These are phyloP conservation scores for Apolygus lucorum DNA, from an alignment of 1,140 invertebrate genomes.

Conservation along the genomic window DNA sequence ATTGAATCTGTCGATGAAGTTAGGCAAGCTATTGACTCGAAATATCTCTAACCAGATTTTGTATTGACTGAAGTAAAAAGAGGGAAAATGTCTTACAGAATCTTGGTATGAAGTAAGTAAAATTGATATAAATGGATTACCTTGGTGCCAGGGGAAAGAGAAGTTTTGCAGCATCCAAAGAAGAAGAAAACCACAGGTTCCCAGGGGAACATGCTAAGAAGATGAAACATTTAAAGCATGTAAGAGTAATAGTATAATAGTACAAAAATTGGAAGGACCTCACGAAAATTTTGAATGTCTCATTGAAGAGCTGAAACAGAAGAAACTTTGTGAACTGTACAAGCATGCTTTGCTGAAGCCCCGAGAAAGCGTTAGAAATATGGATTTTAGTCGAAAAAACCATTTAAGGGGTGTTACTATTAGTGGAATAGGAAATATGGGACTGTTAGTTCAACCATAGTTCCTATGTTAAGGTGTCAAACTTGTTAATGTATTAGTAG, in stretches of 20 bases:
- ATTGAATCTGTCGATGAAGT: too few species aligned
- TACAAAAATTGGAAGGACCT: too few species aligned
- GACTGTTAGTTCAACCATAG: conserved; percentile 16
- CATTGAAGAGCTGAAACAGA: conserved; percentile 17
- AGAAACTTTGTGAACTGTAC: conserved; percentile 17
- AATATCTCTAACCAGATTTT: too few species aligned
- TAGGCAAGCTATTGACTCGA: too few species aligned
- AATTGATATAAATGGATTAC: conserved; percentile 18
- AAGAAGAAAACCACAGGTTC: conserved; percentile 1
- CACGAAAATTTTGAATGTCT: too few species aligned
- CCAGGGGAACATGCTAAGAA: conserved; percentile 3
- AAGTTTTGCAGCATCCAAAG: conserved; percentile 12
- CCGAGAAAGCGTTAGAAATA: conserved; percentile 19
- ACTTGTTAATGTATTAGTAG: neutral
- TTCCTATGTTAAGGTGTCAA: conserved; percentile 2
- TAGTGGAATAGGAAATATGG: conserved; percentile 15
- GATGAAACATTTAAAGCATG: conserved; percentile 5
- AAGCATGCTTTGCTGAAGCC: conserved; percentile 20
- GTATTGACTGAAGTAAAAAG: too few species aligned
- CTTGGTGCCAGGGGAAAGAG: conserved; percentile 16
- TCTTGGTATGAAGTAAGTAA: conserved; percentile 16
- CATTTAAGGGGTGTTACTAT: neutral
- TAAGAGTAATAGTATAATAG: neutral
- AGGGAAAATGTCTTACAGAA: too few species aligned
- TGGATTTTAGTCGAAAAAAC: conserved; percentile 21